Evolutionary conservation across 2,113 vertebrate species (phyloP).

Genomic region (Rhombomys opimus): DNA sequence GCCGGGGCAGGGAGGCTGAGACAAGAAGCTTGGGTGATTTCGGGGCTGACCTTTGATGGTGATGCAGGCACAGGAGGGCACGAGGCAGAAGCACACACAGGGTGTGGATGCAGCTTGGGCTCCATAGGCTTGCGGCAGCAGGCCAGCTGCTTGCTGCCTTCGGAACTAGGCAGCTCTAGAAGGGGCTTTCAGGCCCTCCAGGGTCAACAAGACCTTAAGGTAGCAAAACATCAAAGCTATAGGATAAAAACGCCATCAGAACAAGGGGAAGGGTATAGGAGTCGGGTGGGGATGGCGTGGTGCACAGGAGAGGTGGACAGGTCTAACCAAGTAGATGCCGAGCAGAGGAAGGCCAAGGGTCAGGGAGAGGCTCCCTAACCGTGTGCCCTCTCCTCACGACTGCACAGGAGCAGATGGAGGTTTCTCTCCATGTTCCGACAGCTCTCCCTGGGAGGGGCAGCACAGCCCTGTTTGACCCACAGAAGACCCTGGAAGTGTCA

Average conservation of each 20-base stretch:
- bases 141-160: background rate
- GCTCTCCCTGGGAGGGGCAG: background rate
- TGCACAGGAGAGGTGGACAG: background rate
- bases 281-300: background rate
- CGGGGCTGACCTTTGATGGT: no score
- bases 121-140: background rate
- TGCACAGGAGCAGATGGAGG: background rate
- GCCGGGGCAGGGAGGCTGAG: background rate
- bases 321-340: no score
- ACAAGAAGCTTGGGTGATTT: background rate
- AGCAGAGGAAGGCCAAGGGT: background rate
- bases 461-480: background rate
- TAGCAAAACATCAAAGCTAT: background rate
- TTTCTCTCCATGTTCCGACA: background rate
- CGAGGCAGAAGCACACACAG: background rate
- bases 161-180: background rate
- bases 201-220: background rate
- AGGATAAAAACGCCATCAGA: background rate
- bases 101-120: background rate
- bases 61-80: background rate
- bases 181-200: background rate
- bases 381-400: background rate
- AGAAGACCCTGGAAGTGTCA: background rate
- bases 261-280: background rate
- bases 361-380: background rate